Conservation (phyloP, 2,888 invertebrate genomes). For the Drosophila niveifrons region DNA sequence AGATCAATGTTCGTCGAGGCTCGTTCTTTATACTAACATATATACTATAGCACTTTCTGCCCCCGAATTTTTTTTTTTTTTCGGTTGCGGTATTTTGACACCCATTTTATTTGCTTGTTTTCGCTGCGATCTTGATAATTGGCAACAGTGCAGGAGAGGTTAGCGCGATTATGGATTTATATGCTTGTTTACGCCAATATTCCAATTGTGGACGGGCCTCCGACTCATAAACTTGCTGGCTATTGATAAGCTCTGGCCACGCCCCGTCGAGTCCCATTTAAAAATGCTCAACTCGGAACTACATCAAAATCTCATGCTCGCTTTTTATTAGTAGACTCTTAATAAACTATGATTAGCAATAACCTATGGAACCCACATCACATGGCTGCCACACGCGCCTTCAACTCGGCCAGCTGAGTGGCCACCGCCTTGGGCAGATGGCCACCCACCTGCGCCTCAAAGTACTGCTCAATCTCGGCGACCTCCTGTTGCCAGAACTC, state of each 20-base stretch:
- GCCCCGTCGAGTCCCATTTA: slow-evolving; percentile 37
- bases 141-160: slow-evolving; percentile 54
- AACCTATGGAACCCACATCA: slow-evolving; percentile 80
- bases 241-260: slow-evolving; percentile 54
- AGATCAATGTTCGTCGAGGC: slow-evolving; percentile 32
- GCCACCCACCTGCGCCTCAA: slow-evolving; percentile 94
- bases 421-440: slow-evolving; percentile 89
- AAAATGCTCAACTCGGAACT: slow-evolving; percentile 6
- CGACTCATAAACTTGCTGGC: slow-evolving; percentile 5
- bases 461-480: slow-evolving; percentile 93
- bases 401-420: slow-evolving; percentile 41
- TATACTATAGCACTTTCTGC: background rate
- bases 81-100: slow-evolving; percentile 27
- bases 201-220: slow-evolving; percentile 61
- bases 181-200: slow-evolving; percentile 71
- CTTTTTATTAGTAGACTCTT: slow-evolving; percentile 87
- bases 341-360: slow-evolving; percentile 65
- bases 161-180: slow-evolving; percentile 70
- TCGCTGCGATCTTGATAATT: slow-evolving; percentile 58
- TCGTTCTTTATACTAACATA: background rate
- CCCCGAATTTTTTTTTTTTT: slow-evolving; percentile 16
- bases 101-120: slow-evolving; percentile 68
- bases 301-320: slow-evolving; percentile 39
- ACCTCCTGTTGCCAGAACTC: slow-evolving; percentile 96
- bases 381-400: slow-evolving; percentile 85